Evolutionary conservation across 2,888 invertebrate species (phyloP).

Genomic region (Leptarthrus brevirostris): DNA sequence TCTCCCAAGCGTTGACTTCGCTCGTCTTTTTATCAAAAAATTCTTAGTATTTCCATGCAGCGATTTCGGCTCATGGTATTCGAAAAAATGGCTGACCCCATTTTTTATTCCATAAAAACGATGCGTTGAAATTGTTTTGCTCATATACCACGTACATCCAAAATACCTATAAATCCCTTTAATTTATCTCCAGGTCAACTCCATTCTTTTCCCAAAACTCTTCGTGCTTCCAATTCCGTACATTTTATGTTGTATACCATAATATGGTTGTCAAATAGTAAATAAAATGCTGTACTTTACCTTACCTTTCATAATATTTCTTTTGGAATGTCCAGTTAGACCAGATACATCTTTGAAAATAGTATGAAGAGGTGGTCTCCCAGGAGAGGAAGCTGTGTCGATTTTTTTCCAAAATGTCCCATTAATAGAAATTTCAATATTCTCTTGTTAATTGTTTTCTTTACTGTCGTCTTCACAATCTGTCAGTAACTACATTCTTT

Average conservation of each 20-base stretch:
- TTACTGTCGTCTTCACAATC: too few relatives aligned
- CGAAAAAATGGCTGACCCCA: not conserved
- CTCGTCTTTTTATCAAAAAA: not conserved
- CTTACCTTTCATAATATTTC: not conserved
- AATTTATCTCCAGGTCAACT: not conserved
- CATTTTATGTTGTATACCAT: not conserved
- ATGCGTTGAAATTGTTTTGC: not conserved
- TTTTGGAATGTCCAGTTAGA: not conserved
- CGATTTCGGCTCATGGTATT: not conserved
- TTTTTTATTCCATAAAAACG: slow-evolving; percentile 2
- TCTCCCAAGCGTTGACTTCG: not conserved
- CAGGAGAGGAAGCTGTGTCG: not conserved
- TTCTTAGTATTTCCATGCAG: not conserved
- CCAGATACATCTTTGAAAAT: not conserved
- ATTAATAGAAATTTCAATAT: not conserved
- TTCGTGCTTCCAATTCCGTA: not conserved
- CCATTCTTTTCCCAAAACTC: not conserved
- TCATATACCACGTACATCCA: not conserved
- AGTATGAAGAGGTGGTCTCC: not conserved
- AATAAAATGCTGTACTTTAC: not conserved
- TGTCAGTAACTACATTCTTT: too few relatives aligned
- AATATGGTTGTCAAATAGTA: not conserved
- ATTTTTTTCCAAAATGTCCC: not conserved
- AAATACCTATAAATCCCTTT: not conserved
- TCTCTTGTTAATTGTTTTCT: too few relatives aligned